Percentiles rank a stretch among this genome's conserved stretches.
phyloP scores from a whole-genome alignment of 2,797 vertebrate genomes.

The Xenentodon cancila region DNA sequence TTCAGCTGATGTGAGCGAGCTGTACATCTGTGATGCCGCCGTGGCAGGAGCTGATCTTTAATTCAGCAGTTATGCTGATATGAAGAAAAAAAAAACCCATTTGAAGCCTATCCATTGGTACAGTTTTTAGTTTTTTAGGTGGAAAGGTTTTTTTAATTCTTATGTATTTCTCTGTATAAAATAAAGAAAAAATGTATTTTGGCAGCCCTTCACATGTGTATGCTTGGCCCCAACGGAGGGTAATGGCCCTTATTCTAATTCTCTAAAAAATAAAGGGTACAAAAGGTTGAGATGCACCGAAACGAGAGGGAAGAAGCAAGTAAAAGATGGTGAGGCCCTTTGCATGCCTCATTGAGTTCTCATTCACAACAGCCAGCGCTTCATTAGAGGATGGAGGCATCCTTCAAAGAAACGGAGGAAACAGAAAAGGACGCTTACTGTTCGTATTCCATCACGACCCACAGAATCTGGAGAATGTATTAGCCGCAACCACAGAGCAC shows the following conservation, averaged over 20 bases:
- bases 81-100: neutral
- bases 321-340: constrained; percentile 58
- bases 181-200: too few relatives aligned
- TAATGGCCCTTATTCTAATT: constrained; percentile 73
- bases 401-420: constrained; percentile 30
- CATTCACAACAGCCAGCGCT: constrained; percentile 56
- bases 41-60: constrained; percentile 25
- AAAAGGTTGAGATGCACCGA: constrained; percentile 54
- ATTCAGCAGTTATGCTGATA: constrained; percentile 2
- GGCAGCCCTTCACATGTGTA: too few relatives aligned
- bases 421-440: constrained; percentile 34
- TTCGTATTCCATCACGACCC: constrained; percentile 58
- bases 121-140: too few relatives aligned
- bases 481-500: constrained; percentile 56
- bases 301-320: constrained; percentile 40
- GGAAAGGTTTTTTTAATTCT: too few relatives aligned
- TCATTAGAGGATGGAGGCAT: constrained; percentile 70
- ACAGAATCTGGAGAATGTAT: constrained; percentile 29
- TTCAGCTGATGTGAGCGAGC: constrained; percentile 15
- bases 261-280: constrained; percentile 60
- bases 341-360: constrained; percentile 71
- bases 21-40: neutral
- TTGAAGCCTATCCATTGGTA: neutral
- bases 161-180: too few relatives aligned
- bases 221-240: constrained; percentile 37